Evolutionary conservation across 1,140 invertebrate genomes (phyloP).

Genomic region (Pseudomyrmex concolor): DNA sequence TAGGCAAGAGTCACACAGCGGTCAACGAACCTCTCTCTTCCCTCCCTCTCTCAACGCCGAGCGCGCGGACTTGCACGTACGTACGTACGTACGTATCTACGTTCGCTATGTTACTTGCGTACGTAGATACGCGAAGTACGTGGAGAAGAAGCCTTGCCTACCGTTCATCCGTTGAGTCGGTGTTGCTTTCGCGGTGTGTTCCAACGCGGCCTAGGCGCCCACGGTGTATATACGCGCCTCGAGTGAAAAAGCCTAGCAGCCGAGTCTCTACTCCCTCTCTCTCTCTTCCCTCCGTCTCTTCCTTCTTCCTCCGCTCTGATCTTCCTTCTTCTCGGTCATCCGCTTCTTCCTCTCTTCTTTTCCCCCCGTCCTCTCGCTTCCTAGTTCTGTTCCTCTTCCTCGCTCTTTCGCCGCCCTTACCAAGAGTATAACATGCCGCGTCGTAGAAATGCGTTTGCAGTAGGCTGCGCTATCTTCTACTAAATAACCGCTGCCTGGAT

Average conservation of each 20-base stretch:
- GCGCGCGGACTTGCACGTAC: conserved; percentile 62
- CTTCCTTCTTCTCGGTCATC: conserved; percentile 52
- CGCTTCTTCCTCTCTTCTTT: conserved; percentile 30
- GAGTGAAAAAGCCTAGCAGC: conserved; percentile 60
- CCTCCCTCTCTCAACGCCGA: conserved; percentile 43
- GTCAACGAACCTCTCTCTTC: conserved; percentile 78
- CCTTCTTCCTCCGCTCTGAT: background rate
- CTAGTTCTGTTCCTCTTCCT: conserved; percentile 58
- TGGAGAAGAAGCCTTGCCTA: conserved; percentile 55
- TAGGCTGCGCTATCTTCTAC: conserved; percentile 66
- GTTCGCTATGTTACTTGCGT: conserved; percentile 64
- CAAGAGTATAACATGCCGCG: conserved; percentile 59
- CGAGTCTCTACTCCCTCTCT: conserved; percentile 18
- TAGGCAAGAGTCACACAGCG: conserved; percentile 80
- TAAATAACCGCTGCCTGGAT: conserved; percentile 79
- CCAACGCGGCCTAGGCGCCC: conserved; percentile 65
- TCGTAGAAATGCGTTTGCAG: conserved; percentile 51
- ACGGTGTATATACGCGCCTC: conserved; percentile 71
- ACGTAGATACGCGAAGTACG: conserved; percentile 62
- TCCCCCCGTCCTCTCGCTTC: conserved; percentile 15
- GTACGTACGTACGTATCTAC: conserved; percentile 58
- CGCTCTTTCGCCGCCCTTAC: conserved; percentile 46
- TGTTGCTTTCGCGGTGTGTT: conserved; percentile 55
- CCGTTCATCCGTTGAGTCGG: conserved; percentile 68
- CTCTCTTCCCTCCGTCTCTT: background rate